These are phyloP conservation scores for Amphiprion percula DNA, from an alignment of 2,113 vertebrate genomes.

Conservation along the genomic window DNA sequence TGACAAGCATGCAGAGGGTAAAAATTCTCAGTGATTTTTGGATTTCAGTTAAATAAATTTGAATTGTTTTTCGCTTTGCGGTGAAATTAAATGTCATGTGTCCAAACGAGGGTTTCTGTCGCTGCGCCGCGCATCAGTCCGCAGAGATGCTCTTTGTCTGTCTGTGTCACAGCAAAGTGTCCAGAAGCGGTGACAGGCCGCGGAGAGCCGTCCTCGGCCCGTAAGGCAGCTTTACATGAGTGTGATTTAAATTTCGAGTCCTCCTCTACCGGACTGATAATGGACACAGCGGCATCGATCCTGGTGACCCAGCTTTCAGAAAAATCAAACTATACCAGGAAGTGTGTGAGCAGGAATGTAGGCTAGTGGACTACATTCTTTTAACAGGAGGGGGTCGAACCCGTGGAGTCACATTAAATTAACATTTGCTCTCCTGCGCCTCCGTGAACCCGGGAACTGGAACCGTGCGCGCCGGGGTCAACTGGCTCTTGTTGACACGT, in stretches of 20 bases:
- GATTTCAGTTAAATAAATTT: background rate
- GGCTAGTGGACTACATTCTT: constrained; percentile 56
- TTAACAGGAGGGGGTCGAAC: constrained; percentile 11
- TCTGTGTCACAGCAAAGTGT: constrained; percentile 60
- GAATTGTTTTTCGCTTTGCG: background rate
- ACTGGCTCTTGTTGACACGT: constrained; percentile 19
- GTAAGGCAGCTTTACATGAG: background rate
- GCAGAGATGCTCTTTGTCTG: constrained; percentile 56
- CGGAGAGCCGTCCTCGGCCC: background rate
- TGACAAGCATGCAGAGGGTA: too few relatives aligned
- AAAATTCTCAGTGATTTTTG: background rate
- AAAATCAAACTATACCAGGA: constrained; percentile 65
- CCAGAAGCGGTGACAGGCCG: constrained; percentile 6
- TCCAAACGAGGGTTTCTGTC: constrained; percentile 4
- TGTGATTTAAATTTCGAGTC: background rate
- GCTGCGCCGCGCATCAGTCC: constrained; percentile 50
- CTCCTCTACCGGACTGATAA: too few relatives aligned
- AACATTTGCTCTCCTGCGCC: background rate
- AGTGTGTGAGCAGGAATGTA: constrained; percentile 53
- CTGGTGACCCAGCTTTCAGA: constrained; percentile 70
- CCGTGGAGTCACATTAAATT: constrained; percentile 22
- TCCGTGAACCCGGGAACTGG: background rate
- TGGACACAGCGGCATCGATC: constrained; percentile 67
- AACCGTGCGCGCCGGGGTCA: background rate
- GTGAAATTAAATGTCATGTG: background rate